These are phyloP conservation scores for Lepus europaeus DNA, from an alignment of 2,113 vertebrate genomes.

Conservation along the genomic window DNA sequence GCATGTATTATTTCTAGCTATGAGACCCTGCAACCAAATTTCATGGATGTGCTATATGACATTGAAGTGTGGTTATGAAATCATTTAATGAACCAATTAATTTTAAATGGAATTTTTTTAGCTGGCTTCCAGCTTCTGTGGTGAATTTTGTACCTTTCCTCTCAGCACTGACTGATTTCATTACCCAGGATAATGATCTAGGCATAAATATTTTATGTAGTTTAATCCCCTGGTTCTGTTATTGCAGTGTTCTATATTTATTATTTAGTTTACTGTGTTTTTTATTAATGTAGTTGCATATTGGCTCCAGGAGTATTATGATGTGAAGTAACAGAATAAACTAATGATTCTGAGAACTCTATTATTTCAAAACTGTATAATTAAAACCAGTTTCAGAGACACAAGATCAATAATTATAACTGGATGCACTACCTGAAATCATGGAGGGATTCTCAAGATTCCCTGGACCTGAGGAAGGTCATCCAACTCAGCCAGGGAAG, in stretches of 20 bases:
- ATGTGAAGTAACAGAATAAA: conserved; percentile 11
- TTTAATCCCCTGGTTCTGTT: conserved; percentile 27
- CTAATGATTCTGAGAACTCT: conserved; percentile 29
- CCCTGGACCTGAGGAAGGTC: neutral
- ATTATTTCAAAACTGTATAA: conserved; percentile 46
- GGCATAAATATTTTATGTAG: conserved; percentile 62
- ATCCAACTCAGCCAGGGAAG: neutral
- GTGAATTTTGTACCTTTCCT: neutral
- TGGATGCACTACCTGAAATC: neutral
- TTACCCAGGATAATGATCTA: conserved; percentile 18
- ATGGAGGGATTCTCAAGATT: neutral
- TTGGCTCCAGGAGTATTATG: conserved; percentile 14
- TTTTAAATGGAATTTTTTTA: conserved; percentile 49
- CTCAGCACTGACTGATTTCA: conserved; percentile 29
- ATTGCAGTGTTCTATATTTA: conserved; percentile 55
- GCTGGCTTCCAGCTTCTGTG: neutral
- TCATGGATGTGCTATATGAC: neutral
- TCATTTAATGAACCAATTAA: conserved; percentile 49
- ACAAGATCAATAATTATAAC: conserved; percentile 18
- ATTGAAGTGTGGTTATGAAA: neutral
- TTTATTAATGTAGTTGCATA: conserved; percentile 41
- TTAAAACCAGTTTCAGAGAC: conserved; percentile 48
- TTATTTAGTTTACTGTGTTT: conserved; percentile 36
- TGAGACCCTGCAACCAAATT: neutral
- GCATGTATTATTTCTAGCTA: neutral